Evolutionary conservation across 2,888 invertebrate genomes (phyloP), one percentile per base, ranked within the genome.

Genomic region (Nymphalis c-album): DNA sequence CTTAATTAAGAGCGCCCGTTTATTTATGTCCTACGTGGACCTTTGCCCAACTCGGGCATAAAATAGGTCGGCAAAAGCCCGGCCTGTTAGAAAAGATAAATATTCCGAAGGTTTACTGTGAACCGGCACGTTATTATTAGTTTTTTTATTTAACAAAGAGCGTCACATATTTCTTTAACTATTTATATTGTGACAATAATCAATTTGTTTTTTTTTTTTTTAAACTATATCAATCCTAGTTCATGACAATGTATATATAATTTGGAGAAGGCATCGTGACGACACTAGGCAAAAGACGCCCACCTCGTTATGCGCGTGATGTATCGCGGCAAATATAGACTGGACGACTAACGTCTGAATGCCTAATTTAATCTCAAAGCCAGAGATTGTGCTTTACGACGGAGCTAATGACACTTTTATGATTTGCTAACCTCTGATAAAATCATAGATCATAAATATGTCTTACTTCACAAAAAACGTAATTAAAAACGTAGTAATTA

Each of bases 1-100:
- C 76, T 82, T 85, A 83, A 85, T 85, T 84, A 83, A 81, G 76
- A 73, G 73, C 67, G 69, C 69, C 55, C 66, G 62, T 70, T 64
- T 73, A 74, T 73, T 71, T 73, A 73, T 75, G 71, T 69, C 51
- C 64, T 65, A 67, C 68, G 68, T 64, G 70, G 67, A 68, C 74
- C 68, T 71, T 64, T 61, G 63, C 58, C 64, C 67, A 60, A 40
- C 65, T 60, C 60, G 58, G 51, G 64, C 63, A 62, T 62, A 64
- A 75, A 74, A 75, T 72, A 71, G 71, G 65, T 70, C 65, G 63
- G 60, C 74, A 60, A 63, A 72, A 66, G 47, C 64, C 59, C 76
- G 40, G 77, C 76, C 77, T 76, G 75, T 75, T 77, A 77, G 70
- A 75, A 77, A 77, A 76, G 68, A 68, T 68, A 71, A 68, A 60